Evolutionary conservation across 2,888 invertebrate genomes (phyloP), one percentile per base, ranked within the genome.

Genomic region (Gari tellinella): DNA sequence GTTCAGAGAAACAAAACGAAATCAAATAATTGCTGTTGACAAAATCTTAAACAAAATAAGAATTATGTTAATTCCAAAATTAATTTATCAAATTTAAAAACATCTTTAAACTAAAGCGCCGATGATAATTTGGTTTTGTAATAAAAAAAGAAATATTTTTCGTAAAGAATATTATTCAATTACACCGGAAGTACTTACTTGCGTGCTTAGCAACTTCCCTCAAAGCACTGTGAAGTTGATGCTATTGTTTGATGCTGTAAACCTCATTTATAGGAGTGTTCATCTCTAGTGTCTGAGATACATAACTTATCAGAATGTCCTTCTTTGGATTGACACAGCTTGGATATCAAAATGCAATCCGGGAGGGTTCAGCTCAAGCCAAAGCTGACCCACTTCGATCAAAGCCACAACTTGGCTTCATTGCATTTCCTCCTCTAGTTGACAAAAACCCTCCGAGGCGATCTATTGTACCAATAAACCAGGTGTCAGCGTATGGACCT

Each of bases 321-420:
- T 91, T 91, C 67, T 91, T 91, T 70, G 90, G 90, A 26, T 52
- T 91, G 1, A 88, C 90, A 5, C 89, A 89, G 31, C 68, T 91
- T 3, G 92, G 92, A 0, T 91, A 91, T 56, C 91, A 91, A 67
- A 88, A 91, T 75, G 79, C 86, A 17, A 81, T 91, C n/a, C 77
- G 90, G 38, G 90, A 91, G 75, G 80, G 83, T 5, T 87, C 87
- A 8, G 76, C 78, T 19, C 65, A 66, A 55, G 85, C 81, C 17
- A 85, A 76, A 67, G 79, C 83, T 17, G 88, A 86, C 40, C 85
- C 88, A 0, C 21, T 80, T 12, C 72, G 89, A 23, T 80, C 84
- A 12, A 83, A 82, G 58, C 84, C 83, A 12, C 87, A 88, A 70
- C 72, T 87, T 15, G 88, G 86, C 31, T 88, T 84, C 72, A 67